Conservation (phyloP, 2,888 invertebrate species). For the Junonia oenone region DNA sequence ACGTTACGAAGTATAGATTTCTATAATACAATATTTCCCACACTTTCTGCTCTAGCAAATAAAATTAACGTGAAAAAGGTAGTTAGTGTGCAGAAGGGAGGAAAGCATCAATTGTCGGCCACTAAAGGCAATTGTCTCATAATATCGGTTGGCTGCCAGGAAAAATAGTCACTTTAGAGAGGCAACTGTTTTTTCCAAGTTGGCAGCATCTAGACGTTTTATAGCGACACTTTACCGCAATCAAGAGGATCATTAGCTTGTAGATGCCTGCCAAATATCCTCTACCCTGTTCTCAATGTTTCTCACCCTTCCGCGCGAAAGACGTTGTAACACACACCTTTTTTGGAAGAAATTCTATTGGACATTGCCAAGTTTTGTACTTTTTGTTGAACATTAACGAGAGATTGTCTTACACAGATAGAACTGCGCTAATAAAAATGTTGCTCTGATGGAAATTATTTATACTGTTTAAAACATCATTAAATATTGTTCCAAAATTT, state of each 20-base stretch:
- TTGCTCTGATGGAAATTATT: neutral
- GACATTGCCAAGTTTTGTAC: conserved; percentile 55
- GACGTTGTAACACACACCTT: conserved; percentile 62
- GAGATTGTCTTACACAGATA: conserved; percentile 5
- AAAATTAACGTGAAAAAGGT: conserved; percentile 28
- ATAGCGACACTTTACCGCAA: conserved; percentile 77
- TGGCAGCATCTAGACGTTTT: conserved; percentile 75
- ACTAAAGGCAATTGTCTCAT: conserved; percentile 71
- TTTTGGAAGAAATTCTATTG: conserved; percentile 51
- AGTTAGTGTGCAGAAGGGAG: conserved; percentile 46
- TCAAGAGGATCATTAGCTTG: conserved; percentile 77
- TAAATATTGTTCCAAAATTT: conserved; percentile 1
- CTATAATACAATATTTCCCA: neutral
- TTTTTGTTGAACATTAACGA: conserved; percentile 26
- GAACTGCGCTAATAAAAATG: neutral
- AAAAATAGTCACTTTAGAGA: conserved; percentile 71
- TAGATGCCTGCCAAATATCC: conserved; percentile 77
- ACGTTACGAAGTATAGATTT: neutral
- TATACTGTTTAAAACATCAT: neutral
- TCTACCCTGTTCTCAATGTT: conserved; percentile 58
- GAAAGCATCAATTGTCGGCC: conserved; percentile 60
- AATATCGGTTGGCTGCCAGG: conserved; percentile 68
- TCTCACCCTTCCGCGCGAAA: conserved; percentile 68
- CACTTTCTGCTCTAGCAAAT: conserved; percentile 19
- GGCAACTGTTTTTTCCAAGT: conserved; percentile 72